Base-by-base conservation (phyloP, 1,140 invertebrate genomes). In the Lucilia cuprina region DNA sequence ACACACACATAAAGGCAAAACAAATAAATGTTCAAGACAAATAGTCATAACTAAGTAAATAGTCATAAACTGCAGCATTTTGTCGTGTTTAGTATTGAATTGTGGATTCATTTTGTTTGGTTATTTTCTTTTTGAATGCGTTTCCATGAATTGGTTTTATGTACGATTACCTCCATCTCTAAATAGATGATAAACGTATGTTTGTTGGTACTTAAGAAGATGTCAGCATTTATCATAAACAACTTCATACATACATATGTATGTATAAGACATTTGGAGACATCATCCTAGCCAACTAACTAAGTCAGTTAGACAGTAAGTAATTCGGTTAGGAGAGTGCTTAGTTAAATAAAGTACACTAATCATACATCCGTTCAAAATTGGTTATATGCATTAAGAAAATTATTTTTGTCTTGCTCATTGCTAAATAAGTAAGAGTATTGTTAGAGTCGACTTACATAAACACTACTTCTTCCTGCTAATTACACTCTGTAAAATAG, bases 141-240 rank as follows among this genome's bases (percentile, higher is more conserved):
- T 49, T 80, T 19, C 41, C 21, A 12, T 35, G n/a, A 9, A 47
- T 19, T 13, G 34, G 25, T 35, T 75, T 75, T 75, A 12, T 75
- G 30, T 75, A 0, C 4, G 12, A 75, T 2, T 47, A 47, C 35
- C 19, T 78, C 17, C 12, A 13, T 80, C 35, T 21, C 77, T 80
- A 21, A 35, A 21, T 70, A 19, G 8, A 70, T 70, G 50, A 13
- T 55, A 70, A 21, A 70, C 65, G 65, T 70, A 21, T 41, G 41
- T 50, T 80, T 49, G 77, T 25, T 80, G 47, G 77, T 80, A 80
- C 77, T 80, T 80, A 80, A 80, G 77, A 80, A 80, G 77, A 80
- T 21, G 21, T 80, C 41, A 80, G 77, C 47, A 49, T 80, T 80
- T 80, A 80, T 80, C 77, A 78, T 47, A 78, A 34, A 78, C 75